Percentiles rank a stretch among this genome's conserved stretches.
Conservation (phyloP, 2,113 vertebrate species). For the Oreochromis aureus region DNA sequence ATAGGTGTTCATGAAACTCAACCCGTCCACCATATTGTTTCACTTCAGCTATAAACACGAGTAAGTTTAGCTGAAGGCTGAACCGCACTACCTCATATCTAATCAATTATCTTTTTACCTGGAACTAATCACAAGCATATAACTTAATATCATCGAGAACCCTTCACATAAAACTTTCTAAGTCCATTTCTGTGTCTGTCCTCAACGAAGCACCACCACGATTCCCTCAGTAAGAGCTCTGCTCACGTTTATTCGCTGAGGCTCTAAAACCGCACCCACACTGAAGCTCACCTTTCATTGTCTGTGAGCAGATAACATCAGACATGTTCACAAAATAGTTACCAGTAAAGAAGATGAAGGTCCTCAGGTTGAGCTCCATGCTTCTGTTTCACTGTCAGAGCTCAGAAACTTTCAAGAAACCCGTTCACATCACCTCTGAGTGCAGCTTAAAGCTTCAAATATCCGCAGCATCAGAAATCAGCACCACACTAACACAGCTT, state of each 20-base stretch:
- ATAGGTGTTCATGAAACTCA: not conserved
- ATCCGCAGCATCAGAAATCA: not conserved
- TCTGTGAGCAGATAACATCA: not conserved
- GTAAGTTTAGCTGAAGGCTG: not conserved
- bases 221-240: not conserved
- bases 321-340: not conserved
- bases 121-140: not conserved
- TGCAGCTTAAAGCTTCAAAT: not conserved
- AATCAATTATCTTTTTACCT: not conserved
- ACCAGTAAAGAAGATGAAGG: not conserved
- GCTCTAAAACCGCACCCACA: not conserved
- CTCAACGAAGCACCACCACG: not conserved
- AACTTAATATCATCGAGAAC: fast-evolving
- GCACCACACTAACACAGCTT: not conserved
- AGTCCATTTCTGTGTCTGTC: not conserved
- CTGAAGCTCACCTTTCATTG: not conserved
- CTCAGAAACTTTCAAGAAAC: not conserved
- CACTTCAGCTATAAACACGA: not conserved
- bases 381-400: not conserved
- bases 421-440: not conserved
- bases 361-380: fast-evolving
- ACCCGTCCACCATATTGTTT: not conserved
- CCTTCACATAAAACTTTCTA: not conserved
- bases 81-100: not conserved
- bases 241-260: fast-evolving